Evolutionary conservation across 2,888 invertebrate genomes (phyloP), one percentile per base, ranked within the genome.

Genomic region (Patella ulyssiponensis): DNA sequence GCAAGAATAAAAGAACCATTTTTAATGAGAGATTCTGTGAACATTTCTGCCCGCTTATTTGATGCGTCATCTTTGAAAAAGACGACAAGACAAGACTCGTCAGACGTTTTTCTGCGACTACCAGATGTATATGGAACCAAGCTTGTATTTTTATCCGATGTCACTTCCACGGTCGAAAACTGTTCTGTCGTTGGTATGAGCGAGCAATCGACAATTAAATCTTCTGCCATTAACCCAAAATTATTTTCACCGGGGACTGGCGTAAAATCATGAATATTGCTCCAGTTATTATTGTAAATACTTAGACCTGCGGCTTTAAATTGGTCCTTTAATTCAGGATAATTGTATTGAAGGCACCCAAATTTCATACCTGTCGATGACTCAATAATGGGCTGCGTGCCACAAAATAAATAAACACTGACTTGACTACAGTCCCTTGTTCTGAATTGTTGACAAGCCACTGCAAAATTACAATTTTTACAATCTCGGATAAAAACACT

Each of bases 311-410:
- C 91, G 77, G 87, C 86, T 69, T 88, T 86, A 82, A 94, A 93
- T 78, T 94, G 94, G 73, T 91, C 92, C 88, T 92, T 90, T 69
- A 94, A 86, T 83, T 92, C 91, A 17, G 90, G 90, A 84, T 94
- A 94, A 83, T 87, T 89, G 73, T 92, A 92, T 79, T 92, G 92
- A 81, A 92, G 93, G 84, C 93, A 93, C 44, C 92, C 93, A 87
- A 94, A 93, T 77, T 90, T 91, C 77, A 94, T 91, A 12, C 91
- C 90, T 15, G 91, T 91, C 3, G 93, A 93, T 2, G 94, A 92
- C 85, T 94, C 94, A 77, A 94, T 94, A 82, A 94, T 93, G 0
- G 94, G 94, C 84, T 93, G 93, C 5, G 94, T 94, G 11, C 92
- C 90, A 86, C 94, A 94, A 80, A 92, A 92, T 12, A 94, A 88